These are phyloP conservation scores for Carassius carassius DNA, from an alignment of 2,113 vertebrate genomes.

Conservation along the genomic window DNA sequence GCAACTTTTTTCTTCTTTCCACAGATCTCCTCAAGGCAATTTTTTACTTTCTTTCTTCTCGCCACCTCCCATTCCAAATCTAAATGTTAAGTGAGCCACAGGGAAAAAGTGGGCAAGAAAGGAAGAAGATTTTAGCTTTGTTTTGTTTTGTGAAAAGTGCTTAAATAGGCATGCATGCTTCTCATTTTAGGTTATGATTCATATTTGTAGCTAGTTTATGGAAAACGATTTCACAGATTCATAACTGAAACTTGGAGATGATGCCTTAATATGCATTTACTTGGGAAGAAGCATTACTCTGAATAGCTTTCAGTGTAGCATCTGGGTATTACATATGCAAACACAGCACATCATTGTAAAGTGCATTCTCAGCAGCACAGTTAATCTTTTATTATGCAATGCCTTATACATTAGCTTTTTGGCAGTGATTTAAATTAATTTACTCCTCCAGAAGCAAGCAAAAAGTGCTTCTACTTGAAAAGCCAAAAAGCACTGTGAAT, in stretches of 20 bases:
- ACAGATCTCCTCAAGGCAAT: slow-evolving; percentile 36
- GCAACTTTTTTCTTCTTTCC: background rate
- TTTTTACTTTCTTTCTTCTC: slow-evolving; percentile 31
- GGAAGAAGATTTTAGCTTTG: slow-evolving; percentile 17
- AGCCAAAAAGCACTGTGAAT: background rate
- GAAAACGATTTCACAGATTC: background rate
- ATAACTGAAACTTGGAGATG: background rate
- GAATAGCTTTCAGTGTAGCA: slow-evolving; percentile 20
- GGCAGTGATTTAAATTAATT: slow-evolving; percentile 21
- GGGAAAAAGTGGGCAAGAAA: slow-evolving; percentile 55
- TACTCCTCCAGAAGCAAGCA: background rate
- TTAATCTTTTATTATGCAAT: slow-evolving; percentile 33
- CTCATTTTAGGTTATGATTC: slow-evolving; percentile 16
- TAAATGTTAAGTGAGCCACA: slow-evolving; percentile 52
- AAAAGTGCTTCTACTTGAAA: background rate
- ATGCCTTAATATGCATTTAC: slow-evolving; percentile 26
- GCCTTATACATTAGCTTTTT: slow-evolving; percentile 33
- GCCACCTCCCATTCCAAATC: slow-evolving; percentile 21
- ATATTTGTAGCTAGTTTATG: background rate
- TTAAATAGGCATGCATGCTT: slow-evolving; percentile 28
- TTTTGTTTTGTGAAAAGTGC: slow-evolving; percentile 15
- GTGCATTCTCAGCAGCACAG: slow-evolving; percentile 10
- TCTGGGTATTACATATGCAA: slow-evolving; percentile 30
- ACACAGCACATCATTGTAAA: slow-evolving; percentile 26
- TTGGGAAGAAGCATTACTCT: background rate